Base-by-base conservation (phyloP, 2,888 invertebrate species). In the Choristoneura rosaceana region DNA sequence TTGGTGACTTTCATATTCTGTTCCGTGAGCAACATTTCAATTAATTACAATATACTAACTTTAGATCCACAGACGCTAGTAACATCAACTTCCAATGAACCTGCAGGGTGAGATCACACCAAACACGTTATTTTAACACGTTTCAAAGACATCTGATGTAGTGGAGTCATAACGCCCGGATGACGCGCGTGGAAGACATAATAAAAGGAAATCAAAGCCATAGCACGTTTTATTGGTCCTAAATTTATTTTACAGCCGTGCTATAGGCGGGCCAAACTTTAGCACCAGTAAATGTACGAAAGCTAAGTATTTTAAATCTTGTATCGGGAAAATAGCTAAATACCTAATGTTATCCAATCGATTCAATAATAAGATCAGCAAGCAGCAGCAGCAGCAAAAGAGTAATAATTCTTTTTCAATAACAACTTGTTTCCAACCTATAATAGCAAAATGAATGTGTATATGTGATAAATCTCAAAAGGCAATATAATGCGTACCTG, bases 171-270 rank as follows among this genome's bases (percentile, higher is more conserved):
- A 71, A 71, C 71, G 47, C n/a, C 7, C 69, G 76, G 71, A 81
- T 84, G 85, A 85, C 87, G 87, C 83, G 82, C 79, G 81, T 80
- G 80, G 85, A 80, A 83, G 82, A 85, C 81, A 83, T 82, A 86
- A 86, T 88, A 88, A 89, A 87, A 87, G 82, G 80, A 85, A 88
- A 89, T 89, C 89, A 87, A 89, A 86, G 87, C 84, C 76, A 84
- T 88, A 85, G 84, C 83, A 77, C 76, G 81, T 85, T 90, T 90
- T 90, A 89, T 86, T 82, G 85, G 80, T 75, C 80, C 82, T 89
- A 87, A 89, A 90, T 87, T 87, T 84, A 82, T 87, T 89, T 88
- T 84, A 90, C 79, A 81, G 77, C 80, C 78, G 75, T 77, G 80
- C 74, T 79, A 50, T 68, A 50, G 59, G 68, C 68, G 62, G 58